Base-by-base conservation (phyloP, 2,113 vertebrate genomes). In the Rhipidura dahli region DNA sequence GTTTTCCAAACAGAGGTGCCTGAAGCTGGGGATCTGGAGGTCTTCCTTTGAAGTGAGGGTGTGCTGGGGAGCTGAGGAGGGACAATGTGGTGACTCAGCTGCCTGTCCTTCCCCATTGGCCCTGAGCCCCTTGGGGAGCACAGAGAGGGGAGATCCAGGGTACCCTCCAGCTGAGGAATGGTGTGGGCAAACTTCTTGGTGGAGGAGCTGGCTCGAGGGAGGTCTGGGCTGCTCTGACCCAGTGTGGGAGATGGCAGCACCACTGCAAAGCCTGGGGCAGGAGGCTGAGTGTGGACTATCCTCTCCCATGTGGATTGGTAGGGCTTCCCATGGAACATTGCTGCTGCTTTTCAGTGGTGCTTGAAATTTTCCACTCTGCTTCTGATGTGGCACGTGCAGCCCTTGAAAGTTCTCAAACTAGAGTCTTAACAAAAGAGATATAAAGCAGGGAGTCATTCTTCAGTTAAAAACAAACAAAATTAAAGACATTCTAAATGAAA, bases 401-500 rank as follows among this genome's bases (percentile, higher is more conserved):
- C 81, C 90, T 92, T 44, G 35, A 66, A 91, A 89, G 64, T 60
- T 68, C 21, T 26, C 27, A 63, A 24, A 78, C 40, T 15, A 27
- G 57, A 79, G 44, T 3, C 50, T 87, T 93, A 82, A 94, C 72
- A 91, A 76, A 87, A 85, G 73, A 53, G 23, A 31, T 60, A 90
- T 37, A 88, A 95, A 92, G 89, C 49, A 80, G 85, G 50, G 89
- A 97, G 66, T 65, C 42, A 64, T 96, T 92, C 93, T 89, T 95
- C 94, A 80, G 49, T 54, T 79, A 97, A 92, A 94, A 89, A 24
- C 42, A 97, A 96, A 95, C 42, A 92, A 93, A 86, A 85, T 78
- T 56, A 76, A 83, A 97, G 72, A 42, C 57, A 83, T 96, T 95
- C 91, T 94, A 92, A 97, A 96, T 95, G 90, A 96, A 92, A 97